Conservation (phyloP, 2,113 vertebrate genomes). For the Eleginops maclovinus region DNA sequence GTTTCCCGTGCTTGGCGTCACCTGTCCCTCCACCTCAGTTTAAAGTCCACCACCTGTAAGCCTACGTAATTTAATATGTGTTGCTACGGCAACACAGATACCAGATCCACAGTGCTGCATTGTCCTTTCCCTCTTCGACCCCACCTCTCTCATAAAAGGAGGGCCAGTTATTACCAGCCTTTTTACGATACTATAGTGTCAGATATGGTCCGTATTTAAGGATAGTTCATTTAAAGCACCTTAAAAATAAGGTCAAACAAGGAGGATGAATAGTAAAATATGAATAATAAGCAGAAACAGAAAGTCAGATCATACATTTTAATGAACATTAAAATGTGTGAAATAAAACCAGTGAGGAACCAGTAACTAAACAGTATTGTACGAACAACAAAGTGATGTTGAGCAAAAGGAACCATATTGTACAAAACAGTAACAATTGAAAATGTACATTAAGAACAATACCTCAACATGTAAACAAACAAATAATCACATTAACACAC, state of each 20-base stretch:
- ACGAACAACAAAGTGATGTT: constrained; percentile 1
- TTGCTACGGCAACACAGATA: constrained; percentile 77
- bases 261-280: neutral
- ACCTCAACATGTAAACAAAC: neutral
- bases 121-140: constrained; percentile 41
- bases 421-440: constrained; percentile 4
- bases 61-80: constrained; percentile 69
- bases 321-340: neutral
- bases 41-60: constrained; percentile 73
- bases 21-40: constrained; percentile 65
- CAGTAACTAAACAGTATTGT: neutral
- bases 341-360: neutral
- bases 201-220: too few species aligned
- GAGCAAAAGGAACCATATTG: neutral
- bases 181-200: neutral
- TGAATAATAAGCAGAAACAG: neutral
- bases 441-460: neutral
- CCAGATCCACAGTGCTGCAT: constrained; percentile 34
- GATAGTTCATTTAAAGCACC: neutral
- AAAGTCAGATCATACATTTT: neutral
- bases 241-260: neutral
- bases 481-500: neutral
- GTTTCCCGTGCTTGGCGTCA: constrained; percentile 31
- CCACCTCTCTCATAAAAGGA: constrained; percentile 12
- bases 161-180: neutral